These are phyloP conservation scores for Chymomyza fuscimana DNA, from an alignment of 2,888 invertebrate species.

Conservation along the genomic window DNA sequence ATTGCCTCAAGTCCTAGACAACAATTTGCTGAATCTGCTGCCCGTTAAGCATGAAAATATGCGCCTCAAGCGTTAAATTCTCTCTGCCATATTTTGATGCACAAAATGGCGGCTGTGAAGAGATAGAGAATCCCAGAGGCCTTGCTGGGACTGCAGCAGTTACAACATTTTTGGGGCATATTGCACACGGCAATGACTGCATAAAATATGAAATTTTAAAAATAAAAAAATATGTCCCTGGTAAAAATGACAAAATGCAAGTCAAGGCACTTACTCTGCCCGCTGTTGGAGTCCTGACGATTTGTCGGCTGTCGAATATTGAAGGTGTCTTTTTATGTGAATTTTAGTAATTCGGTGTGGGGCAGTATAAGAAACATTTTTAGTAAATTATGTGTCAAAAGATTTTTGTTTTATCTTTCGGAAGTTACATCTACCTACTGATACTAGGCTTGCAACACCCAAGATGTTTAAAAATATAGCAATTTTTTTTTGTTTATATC, in stretches of 20 bases:
- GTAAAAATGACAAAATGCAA: neutral
- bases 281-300: neutral
- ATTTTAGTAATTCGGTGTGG: neutral
- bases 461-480: no score
- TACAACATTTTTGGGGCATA: slow-evolving; percentile 4
- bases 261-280: neutral
- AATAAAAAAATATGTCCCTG: neutral
- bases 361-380: no score
- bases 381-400: no score
- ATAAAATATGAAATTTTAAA: slow-evolving; percentile 1
- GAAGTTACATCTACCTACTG: no score
- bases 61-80: slow-evolving; percentile 24
- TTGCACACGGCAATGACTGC: neutral
- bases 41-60: slow-evolving; percentile 20
- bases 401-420: no score
- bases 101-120: neutral
- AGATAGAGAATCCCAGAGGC: neutral
- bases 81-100: slow-evolving; percentile 10
- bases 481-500: no score
- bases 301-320: neutral
- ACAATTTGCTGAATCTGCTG: slow-evolving; percentile 6
- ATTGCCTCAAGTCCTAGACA: neutral
- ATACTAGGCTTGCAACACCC: no score
- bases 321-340: neutral
- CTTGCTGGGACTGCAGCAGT: neutral